Evolutionary conservation across 2,113 vertebrate genomes (phyloP).

Genomic region (Pterophyllum scalare): DNA sequence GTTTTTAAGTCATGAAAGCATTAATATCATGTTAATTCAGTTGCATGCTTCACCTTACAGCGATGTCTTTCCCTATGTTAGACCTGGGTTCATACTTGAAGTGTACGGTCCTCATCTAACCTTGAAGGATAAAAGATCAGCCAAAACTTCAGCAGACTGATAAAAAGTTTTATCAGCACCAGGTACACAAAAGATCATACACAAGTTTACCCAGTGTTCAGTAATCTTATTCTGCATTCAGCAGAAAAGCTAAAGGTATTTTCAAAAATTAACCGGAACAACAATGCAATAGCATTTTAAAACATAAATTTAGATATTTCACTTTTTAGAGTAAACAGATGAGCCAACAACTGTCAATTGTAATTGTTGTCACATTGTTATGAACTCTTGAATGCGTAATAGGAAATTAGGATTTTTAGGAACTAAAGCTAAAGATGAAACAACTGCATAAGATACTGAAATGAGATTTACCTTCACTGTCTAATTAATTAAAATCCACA

Average conservation of each 20-base stretch:
- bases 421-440: background rate
- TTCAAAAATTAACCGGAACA: background rate
- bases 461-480: background rate
- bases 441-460: background rate
- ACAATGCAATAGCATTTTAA: background rate
- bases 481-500: background rate
- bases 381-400: background rate
- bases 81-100: background rate
- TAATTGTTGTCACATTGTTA: background rate
- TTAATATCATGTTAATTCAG: background rate
- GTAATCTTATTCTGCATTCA: background rate
- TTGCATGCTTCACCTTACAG: background rate
- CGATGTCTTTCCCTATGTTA: background rate
- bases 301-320: background rate
- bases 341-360: background rate
- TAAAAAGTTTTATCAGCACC: slow-evolving; percentile 39
- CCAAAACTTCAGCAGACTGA: slow-evolving; percentile 1
- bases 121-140: slow-evolving; percentile 62
- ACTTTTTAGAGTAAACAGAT: background rate
- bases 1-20: background rate
- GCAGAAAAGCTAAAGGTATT: background rate
- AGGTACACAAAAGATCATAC: background rate
- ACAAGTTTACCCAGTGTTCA: background rate
- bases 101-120: slow-evolving; percentile 43
- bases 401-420: background rate